Evolutionary conservation across 2,888 invertebrate species (phyloP).

Genomic region (Vandiemenella viatica): DNA sequence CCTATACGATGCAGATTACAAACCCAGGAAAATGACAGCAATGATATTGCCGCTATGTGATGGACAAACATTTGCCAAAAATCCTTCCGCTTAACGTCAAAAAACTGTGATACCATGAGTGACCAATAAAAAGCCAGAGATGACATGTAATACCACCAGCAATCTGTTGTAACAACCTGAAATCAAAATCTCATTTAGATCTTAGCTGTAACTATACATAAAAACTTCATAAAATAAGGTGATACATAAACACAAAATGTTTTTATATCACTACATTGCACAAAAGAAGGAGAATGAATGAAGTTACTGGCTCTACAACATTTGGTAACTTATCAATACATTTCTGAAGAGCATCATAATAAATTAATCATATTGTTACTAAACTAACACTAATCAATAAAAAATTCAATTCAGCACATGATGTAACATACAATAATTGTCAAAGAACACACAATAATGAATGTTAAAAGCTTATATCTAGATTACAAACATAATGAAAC

Average conservation of each 20-base stretch:
- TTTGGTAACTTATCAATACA: too few species aligned
- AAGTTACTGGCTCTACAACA: too few species aligned
- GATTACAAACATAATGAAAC: too few species aligned
- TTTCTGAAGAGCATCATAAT: too few species aligned
- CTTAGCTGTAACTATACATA: too few species aligned
- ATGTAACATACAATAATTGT: too few species aligned
- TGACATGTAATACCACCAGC: constrained; percentile 97
- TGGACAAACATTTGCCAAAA: constrained; percentile 99
- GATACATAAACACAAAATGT: not conserved
- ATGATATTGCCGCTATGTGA: constrained; percentile 80
- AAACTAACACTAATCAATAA: constrained; percentile 3
- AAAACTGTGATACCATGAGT: constrained; percentile 79
- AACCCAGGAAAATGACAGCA: constrained; percentile 88
- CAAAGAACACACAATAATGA: too few species aligned
- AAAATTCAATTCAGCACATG: too few species aligned
- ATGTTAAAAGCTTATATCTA: too few species aligned
- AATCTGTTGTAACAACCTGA: constrained; percentile 63
- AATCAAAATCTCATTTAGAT: too few species aligned
- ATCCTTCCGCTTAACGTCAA: constrained; percentile 84
- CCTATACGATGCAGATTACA: constrained; percentile 87
- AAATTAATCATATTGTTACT: constrained; percentile 11
- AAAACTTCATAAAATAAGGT: constrained; percentile 16
- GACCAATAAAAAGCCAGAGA: constrained; percentile 94
- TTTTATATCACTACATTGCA: too few species aligned
- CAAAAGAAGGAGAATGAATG: too few species aligned